A percentile compares a stretch with the other conserved stretches of the same genome.
Conservation (phyloP, 2,113 vertebrate genomes). For the Chamaetylas fuelleborni region DNA sequence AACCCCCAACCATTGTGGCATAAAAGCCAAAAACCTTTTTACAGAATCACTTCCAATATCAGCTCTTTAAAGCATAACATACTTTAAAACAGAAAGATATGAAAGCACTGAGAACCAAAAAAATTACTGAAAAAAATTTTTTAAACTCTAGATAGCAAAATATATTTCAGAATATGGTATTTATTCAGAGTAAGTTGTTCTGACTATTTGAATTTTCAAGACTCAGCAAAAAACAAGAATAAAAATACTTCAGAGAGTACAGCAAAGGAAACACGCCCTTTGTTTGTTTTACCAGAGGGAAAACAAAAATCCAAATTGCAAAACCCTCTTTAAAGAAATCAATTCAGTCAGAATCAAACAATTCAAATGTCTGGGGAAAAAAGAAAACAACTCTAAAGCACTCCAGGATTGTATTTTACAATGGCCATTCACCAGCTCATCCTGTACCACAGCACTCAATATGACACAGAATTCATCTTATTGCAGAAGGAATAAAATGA, state of each 20-base stretch:
- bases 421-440: neutral
- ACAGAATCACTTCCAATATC: neutral
- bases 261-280: neutral
- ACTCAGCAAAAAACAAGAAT: neutral
- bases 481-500: neutral
- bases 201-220: neutral
- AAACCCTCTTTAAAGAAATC: neutral
- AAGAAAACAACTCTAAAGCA: neutral
- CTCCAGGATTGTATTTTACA: accelerated
- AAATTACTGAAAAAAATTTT: neutral
- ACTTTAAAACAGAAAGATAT: neutral
- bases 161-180: neutral
- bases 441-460: neutral
- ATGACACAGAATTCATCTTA: neutral
- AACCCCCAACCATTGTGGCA: neutral
- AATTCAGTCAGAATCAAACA: neutral
- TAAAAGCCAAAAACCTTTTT: neutral
- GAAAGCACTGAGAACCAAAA: neutral
- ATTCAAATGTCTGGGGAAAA: neutral
- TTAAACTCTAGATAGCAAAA: neutral
- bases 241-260: neutral
- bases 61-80: neutral
- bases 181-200: neutral
- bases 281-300: neutral
- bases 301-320: neutral